Base-by-base conservation (phyloP, 2,797 vertebrate genomes). In the Tadarida brasiliensis region DNA sequence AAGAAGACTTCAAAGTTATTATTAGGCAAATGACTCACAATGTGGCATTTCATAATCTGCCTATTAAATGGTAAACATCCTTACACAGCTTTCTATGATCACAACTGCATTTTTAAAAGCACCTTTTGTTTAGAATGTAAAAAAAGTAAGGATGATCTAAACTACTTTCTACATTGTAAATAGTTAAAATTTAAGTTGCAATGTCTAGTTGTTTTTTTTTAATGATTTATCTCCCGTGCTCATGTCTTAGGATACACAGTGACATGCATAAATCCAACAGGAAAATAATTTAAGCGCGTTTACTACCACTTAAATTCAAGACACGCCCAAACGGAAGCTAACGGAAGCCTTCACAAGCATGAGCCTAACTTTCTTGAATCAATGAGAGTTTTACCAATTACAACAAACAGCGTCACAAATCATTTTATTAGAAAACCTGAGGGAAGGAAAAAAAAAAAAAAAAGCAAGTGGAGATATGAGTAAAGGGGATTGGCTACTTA, bases 1-100 rank as follows among this genome's bases (percentile, higher is more conserved):
- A 91, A 92, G 56, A 70, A 90, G 73, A 92, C 91, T 90, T 94
- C 67, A 56, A 63, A 80, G 63, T 68, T 51, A 35, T 77, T 71
- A 83, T n/a, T 47, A 44, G 44, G 35, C 26, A 74, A 68, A 74
- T 74, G 77, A 83, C 11, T 90, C 67, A 70, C 22, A 65, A 82
- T 10, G 19, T 12, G 51, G 59, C 84, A 57, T 61, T 63, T 47
- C 84, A 16, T 35, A 68, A 71, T 51, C n/a, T 0, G 44, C 11
- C 44, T 94, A 63, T 61, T 19, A 71, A 74, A 49, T 15, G 77
- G 49, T 77, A 81, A 95, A 74, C 56, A 67, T 61, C 56, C 35
- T 16, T 16, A 10, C 19, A 74, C n/a, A 39, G 86, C 16, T 74
- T 67, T n/a, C 77, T 47, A 22, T 28, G 49, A 47, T 35, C 33